Conservation (phyloP, 2,113 vertebrate genomes). For the Brachypteracias leptosomus region DNA sequence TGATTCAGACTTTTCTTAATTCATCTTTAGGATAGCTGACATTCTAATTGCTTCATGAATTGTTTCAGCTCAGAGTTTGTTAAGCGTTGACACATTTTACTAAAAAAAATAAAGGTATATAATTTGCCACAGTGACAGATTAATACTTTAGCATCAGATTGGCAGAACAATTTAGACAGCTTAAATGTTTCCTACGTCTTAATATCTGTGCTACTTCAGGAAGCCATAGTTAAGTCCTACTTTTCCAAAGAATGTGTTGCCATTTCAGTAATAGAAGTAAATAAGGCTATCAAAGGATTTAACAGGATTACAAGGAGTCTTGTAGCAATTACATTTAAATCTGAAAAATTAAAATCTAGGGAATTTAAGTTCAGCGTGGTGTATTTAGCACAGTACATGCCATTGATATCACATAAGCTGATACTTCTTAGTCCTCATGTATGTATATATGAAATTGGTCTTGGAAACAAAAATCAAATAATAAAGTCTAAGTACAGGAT, state of each 20-base stretch:
- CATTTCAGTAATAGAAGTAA: constrained; percentile 67
- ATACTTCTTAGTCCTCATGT: background rate
- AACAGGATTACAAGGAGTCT: constrained; percentile 62
- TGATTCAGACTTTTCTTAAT: constrained; percentile 66
- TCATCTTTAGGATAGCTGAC: constrained; percentile 59
- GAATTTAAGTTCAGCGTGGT: constrained; percentile 54
- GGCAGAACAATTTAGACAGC: constrained; percentile 66
- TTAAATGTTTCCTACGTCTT: constrained; percentile 70
- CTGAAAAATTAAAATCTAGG: constrained; percentile 72
- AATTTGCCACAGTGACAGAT: constrained; percentile 76
- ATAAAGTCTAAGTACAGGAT: background rate
- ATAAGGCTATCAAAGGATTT: constrained; percentile 71
- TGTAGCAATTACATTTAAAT: constrained; percentile 67
- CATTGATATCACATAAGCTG: background rate
- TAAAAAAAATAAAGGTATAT: constrained; percentile 61
- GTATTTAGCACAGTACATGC: background rate
- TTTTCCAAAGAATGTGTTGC: constrained; percentile 50
- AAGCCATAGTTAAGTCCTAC: constrained; percentile 55
- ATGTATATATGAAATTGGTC: background rate
- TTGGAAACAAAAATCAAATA: background rate
- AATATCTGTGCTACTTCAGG: constrained; percentile 67
- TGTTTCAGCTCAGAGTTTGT: constrained; percentile 70
- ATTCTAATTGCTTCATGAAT: constrained; percentile 70
- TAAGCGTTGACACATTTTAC: constrained; percentile 69
- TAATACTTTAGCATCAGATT: constrained; percentile 71